Conservation (phyloP, 2,797 vertebrate genomes). For the Austrolebias charrua region DNA sequence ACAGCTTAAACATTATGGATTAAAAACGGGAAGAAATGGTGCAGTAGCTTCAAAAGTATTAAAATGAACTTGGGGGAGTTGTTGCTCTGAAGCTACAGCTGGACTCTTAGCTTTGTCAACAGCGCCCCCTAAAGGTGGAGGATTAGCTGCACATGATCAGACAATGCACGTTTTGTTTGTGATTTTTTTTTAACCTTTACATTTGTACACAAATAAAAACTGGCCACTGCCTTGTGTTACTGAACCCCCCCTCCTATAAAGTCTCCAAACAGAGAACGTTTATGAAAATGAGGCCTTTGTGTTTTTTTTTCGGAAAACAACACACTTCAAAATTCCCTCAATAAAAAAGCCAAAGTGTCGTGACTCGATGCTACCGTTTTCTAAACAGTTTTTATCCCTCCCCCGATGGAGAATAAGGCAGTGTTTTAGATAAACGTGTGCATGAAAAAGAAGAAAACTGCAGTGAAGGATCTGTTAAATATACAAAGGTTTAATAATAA, state of each 20-base stretch:
- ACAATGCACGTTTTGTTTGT: too few relatives aligned
- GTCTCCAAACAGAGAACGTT: slow-evolving; percentile 18
- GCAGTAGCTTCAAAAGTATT: too few relatives aligned
- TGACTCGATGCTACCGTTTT: too few relatives aligned
- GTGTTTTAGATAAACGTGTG: background rate
- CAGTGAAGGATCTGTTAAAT: background rate
- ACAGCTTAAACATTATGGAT: too few relatives aligned
- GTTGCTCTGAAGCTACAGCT: background rate
- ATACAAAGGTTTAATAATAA: slow-evolving; percentile 17
- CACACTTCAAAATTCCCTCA: slow-evolving; percentile 1
- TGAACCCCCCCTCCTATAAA: slow-evolving; percentile 35
- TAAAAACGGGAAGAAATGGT: too few relatives aligned
- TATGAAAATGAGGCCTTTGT: slow-evolving; percentile 27
- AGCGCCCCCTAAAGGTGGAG: slow-evolving; percentile 68
- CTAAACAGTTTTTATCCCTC: too few relatives aligned
- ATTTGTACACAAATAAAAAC: slow-evolving; percentile 36
- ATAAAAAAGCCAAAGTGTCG: background rate
- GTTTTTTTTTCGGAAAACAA: too few relatives aligned
- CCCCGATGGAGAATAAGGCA: slow-evolving; percentile 45
- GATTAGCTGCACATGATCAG: background rate
- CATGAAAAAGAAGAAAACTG: slow-evolving; percentile 7
- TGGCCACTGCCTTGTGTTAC: slow-evolving; percentile 26
- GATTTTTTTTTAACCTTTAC: slow-evolving; percentile 28
- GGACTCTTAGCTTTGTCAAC: slow-evolving; percentile 45
- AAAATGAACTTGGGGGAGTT: too few relatives aligned